Evolutionary conservation across 2,113 vertebrate species (phyloP).

Genomic region (Lipophrys pholis): DNA sequence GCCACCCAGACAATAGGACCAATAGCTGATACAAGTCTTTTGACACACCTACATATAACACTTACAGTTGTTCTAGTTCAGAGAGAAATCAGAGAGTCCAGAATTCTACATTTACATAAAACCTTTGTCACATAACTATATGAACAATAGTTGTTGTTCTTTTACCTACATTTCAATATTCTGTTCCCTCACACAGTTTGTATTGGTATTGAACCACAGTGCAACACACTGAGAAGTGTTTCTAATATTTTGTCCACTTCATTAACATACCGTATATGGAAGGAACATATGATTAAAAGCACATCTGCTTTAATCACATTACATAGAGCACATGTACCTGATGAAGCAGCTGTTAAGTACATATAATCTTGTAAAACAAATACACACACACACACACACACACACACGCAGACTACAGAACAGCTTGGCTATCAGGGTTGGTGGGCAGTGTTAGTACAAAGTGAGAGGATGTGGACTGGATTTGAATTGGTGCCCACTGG

Average conservation of each 20-base stretch:
- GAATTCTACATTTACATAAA: background rate
- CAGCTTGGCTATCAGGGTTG: conserved; percentile 40
- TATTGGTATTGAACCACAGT: too few relatives aligned
- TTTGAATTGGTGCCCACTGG: conserved; percentile 63
- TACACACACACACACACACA: background rate
- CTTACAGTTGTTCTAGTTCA: conserved; percentile 4
- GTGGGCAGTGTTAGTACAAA: conserved; percentile 58
- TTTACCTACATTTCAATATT: conserved; percentile 2
- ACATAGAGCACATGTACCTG: background rate
- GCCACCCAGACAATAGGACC: too few relatives aligned
- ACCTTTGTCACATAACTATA: background rate
- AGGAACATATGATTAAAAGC: too few relatives aligned
- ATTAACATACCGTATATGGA: too few relatives aligned
- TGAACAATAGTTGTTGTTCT: conserved; percentile 19
- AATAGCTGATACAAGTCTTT: too few relatives aligned
- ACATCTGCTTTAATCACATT: background rate
- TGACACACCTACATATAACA: too few relatives aligned
- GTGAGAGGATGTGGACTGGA: conserved; percentile 58
- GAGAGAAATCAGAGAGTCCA: conserved; percentile 9
- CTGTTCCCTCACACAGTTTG: background rate
- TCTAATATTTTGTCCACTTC: too few relatives aligned
- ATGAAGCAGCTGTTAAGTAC: background rate
- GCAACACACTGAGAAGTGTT: conserved; percentile 10
- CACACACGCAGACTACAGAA: too few relatives aligned
- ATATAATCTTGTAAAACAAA: background rate